Evolutionary conservation across 2,797 vertebrate species (phyloP).

Genomic region (Botia kubotai): DNA sequence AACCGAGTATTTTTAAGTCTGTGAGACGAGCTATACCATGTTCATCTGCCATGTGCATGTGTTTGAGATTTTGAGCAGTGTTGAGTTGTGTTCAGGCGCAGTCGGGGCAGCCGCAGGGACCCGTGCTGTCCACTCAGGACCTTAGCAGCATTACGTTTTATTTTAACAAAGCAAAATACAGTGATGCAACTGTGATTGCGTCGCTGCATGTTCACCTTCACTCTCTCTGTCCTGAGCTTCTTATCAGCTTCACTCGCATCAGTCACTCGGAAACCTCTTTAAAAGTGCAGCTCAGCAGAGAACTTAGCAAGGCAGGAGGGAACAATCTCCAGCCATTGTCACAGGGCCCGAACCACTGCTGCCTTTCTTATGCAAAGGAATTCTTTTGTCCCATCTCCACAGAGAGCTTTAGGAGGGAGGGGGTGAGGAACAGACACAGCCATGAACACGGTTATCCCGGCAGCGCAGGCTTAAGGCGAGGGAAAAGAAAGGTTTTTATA

Average conservation of each 20-base stretch:
- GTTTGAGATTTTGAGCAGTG: slow-evolving; percentile 41
- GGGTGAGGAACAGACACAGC: slow-evolving; percentile 72
- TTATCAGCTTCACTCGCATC: slow-evolving; percentile 41
- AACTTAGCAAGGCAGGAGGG: slow-evolving; percentile 69
- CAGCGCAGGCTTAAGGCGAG: slow-evolving; percentile 67
- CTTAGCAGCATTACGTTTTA: slow-evolving; percentile 52
- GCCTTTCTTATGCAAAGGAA: slow-evolving; percentile 83
- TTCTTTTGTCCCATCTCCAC: slow-evolving; percentile 75
- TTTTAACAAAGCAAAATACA: slow-evolving; percentile 54
- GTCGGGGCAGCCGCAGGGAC: slow-evolving; percentile 69
- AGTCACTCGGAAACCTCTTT: slow-evolving; percentile 57
- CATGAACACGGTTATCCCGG: slow-evolving; percentile 72
- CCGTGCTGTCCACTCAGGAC: slow-evolving; percentile 65
- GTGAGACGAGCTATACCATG: slow-evolving; percentile 55
- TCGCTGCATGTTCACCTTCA: slow-evolving; percentile 35
- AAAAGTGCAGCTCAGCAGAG: slow-evolving; percentile 68
- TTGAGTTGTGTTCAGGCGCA: slow-evolving; percentile 41
- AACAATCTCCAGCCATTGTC: slow-evolving; percentile 71
- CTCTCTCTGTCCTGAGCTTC: slow-evolving; percentile 26
- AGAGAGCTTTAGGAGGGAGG: slow-evolving; percentile 74
- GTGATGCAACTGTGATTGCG: not conserved
- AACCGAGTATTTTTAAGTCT: slow-evolving; percentile 60
- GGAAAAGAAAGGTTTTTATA: slow-evolving; percentile 63
- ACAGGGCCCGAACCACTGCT: slow-evolving; percentile 75
- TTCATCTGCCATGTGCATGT: slow-evolving; percentile 58